Conservation (phyloP, 2,113 vertebrate genomes). For the Herpetotheres cachinnans region DNA sequence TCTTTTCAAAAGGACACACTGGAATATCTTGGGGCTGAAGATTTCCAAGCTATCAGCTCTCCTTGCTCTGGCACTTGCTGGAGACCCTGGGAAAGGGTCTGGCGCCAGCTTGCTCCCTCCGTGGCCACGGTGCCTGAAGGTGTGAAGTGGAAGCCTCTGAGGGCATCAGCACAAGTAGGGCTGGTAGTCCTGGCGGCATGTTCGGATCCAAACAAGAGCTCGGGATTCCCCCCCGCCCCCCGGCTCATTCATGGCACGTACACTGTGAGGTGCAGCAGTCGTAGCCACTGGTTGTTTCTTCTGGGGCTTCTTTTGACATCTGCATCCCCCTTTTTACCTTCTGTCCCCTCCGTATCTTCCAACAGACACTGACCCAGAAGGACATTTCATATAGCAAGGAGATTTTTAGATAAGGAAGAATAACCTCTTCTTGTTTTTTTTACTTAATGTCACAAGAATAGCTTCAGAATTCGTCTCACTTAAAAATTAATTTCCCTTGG, state of each 20-base stretch:
- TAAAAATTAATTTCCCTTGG: not conserved
- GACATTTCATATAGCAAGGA: not conserved
- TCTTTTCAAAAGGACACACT: constrained; percentile 15
- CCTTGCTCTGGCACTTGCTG: not conserved
- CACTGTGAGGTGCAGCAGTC: not conserved
- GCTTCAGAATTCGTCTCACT: not conserved
- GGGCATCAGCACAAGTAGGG: not conserved
- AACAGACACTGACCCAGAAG: not conserved
- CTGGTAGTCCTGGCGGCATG: not conserved
- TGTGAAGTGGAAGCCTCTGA: not conserved
- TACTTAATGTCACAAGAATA: not conserved
- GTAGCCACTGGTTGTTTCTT: not conserved
- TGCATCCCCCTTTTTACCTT: not conserved
- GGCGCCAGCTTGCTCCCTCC: rapidly evolving
- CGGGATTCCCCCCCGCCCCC: not conserved
- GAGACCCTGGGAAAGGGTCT: not conserved
- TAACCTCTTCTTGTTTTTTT: not conserved
- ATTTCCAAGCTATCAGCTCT: not conserved
- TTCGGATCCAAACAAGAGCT: rapidly evolving
- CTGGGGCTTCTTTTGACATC: not conserved
- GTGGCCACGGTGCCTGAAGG: not conserved
- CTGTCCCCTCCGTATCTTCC: not conserved
- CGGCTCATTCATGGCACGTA: rapidly evolving
- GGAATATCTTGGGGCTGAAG: rapidly evolving
- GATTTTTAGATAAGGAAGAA: not conserved